These are phyloP conservation scores for Oreochromis spilurus DNA, from an alignment of 2,113 vertebrate genomes.

Conservation along the genomic window DNA sequence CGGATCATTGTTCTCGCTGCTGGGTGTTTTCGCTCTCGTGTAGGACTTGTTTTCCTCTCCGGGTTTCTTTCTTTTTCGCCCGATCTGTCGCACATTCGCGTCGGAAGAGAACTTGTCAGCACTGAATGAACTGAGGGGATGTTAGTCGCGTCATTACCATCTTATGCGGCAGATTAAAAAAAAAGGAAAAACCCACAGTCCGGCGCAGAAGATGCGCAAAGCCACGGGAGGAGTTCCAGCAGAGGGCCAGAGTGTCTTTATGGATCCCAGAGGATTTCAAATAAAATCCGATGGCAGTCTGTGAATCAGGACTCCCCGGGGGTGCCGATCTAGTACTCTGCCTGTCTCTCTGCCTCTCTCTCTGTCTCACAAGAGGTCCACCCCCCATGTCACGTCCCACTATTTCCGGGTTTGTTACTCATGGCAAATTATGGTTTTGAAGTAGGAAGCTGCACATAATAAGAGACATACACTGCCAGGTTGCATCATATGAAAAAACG, in stretches of 20 bases:
- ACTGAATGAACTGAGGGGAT: background rate
- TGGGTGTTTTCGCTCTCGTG: background rate
- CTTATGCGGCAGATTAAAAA: background rate
- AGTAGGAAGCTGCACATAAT: background rate
- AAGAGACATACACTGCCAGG: background rate
- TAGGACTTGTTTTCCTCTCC: background rate
- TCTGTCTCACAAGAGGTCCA: background rate
- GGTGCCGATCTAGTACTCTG: conserved; percentile 1
- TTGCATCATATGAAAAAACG: background rate
- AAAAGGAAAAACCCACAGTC: accelerated
- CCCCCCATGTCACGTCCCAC: background rate
- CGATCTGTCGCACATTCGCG: background rate
- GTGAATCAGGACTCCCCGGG: background rate
- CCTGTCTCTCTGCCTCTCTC: conserved; percentile 3
- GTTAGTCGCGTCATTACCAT: background rate
- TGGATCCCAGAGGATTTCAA: background rate
- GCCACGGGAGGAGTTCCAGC: background rate
- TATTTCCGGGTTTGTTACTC: conserved; percentile 69
- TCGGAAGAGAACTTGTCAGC: background rate
- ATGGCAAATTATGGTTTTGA: conserved; percentile 15
- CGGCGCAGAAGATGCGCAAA: background rate
- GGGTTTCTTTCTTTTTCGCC: background rate
- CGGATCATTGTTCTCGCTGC: background rate
- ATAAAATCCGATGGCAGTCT: background rate
- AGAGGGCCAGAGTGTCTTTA: background rate